Base-by-base conservation (phyloP, 1,140 invertebrate genomes). In the Euschistus heros region DNA sequence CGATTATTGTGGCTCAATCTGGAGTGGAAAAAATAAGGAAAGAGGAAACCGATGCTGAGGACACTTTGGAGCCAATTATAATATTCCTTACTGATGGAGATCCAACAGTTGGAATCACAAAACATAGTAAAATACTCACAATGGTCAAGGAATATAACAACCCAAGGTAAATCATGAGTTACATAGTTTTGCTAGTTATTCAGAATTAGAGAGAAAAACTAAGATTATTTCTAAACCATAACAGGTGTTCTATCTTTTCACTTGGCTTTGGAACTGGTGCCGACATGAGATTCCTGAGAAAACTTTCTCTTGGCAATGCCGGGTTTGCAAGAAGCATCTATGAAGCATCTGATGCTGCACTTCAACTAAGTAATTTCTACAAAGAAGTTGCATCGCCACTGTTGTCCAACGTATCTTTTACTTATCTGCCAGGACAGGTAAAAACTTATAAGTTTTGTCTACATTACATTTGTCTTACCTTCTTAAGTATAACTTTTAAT, bases 41-140 rank as follows among this genome's bases (percentile, higher is more conserved):
- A 18, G 22, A 27, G 27, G 24, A 30, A 52, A 30, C 8, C 6
- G 42, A 65, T 22, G 27, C 27, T 2, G 54, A 24, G 26, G 5
- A 61, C 20, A 37, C 74, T 76, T 6, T 63, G 20, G 81, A 84
- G 71, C 81, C 84, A 0, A 79, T 87, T 47, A 81, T 89, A 10
- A 81, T 89, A 27, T 89, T 89, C 74, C 73, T 89, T 42, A 89
- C 87, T 0, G 87, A 89, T 72, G 87, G 87, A 37, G 80, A 87
- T 65, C 79, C 86, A 6, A 88, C 84, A 2, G 76, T 81, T 0
- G 86, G 84, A 5, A 78, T 80, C 67, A 81, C 78, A 1, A 74
- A 78, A 54, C 73, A 78, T 0, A 72, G 75, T 0, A 75, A 76
- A 63, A 87, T 89, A 47, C 73, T 83, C 6, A 72, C 64, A 62